Evolutionary conservation across 92 coral and sea anemone genomes (phyloP), one percentile per base, ranked within the genome.

Genomic region (Porites rus): DNA sequence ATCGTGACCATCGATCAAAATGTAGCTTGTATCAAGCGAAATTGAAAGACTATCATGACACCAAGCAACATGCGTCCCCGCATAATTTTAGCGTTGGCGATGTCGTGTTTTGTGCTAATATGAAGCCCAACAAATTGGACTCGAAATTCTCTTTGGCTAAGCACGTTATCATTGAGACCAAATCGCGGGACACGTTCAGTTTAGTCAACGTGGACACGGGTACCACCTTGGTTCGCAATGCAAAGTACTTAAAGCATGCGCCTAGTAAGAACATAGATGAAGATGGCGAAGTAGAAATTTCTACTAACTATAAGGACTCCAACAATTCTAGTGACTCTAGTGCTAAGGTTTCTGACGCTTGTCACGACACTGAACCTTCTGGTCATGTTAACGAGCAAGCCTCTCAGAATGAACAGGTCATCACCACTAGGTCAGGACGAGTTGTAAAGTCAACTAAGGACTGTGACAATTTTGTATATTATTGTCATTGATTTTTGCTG

Each of bases 141-240:
- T n/a, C 64, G 87, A 81, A 87, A 88, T 69, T 74, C 77, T 53
- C 72, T 93, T 31, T 31, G 38, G 38, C 38, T 31, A 31, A 31
- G 38, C 38, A 31, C 38, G 38, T 31, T 31, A 31, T 31, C 38
- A 31, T 31, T 31, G 38, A 31, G 38, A 31, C 38, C 38, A 31
- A 31, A 31, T 2, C 1, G 38, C 38, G 38, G 38, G 38, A 31
- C 38, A 31, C 38, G 4, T 31, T 31, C 28, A 66, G 79, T 19
- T 52, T 74, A 10, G 63, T 74, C 64, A 74, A 74, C 38, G 65
- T 51, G 7, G 38, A 19, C 52, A 80, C 77, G 8, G 82, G 87
- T 58, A 52, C 69, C 53, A 19, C 62, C 16, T 62, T 62, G 72
- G 76, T 87, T 87, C 60, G 91, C 58, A 87, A 66, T 73, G 87